Evolutionary conservation across 2,113 vertebrate species (phyloP).

Genomic region (Coracopsis vasa): DNA sequence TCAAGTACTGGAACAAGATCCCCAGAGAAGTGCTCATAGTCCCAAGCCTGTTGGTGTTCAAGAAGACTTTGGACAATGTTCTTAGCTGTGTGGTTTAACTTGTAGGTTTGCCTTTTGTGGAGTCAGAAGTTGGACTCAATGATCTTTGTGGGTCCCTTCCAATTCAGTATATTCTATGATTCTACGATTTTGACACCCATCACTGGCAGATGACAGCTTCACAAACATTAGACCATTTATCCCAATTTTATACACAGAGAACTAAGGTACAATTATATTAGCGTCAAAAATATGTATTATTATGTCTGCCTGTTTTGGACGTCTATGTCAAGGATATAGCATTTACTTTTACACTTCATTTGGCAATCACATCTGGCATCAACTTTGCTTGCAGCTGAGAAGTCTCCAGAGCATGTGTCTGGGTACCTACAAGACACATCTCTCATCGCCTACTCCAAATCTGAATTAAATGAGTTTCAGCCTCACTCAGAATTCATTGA

Average conservation of each 20-base stretch:
- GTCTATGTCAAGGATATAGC: not conserved
- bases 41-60: not conserved
- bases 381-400: not conserved
- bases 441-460: not conserved
- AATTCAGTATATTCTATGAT: not conserved
- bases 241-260: not conserved
- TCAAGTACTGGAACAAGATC: not conserved
- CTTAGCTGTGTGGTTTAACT: not conserved
- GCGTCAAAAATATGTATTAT: not conserved
- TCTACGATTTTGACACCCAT: not conserved
- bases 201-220: not conserved
- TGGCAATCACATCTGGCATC: not conserved
- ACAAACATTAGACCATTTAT: not conserved
- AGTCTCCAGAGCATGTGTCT: not conserved
- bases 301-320: not conserved
- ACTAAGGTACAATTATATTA: not conserved
- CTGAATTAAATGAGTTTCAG: not conserved
- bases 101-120: not conserved
- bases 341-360: not conserved
- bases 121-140: not conserved
- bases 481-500: not conserved
- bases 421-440: not conserved
- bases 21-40: not conserved
- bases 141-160: not conserved
- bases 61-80: not conserved